Percentiles rank a stretch among this genome's conserved stretches.
phyloP scores from a whole-genome alignment of 2,113 vertebrate species.

The Zeus faber region DNA sequence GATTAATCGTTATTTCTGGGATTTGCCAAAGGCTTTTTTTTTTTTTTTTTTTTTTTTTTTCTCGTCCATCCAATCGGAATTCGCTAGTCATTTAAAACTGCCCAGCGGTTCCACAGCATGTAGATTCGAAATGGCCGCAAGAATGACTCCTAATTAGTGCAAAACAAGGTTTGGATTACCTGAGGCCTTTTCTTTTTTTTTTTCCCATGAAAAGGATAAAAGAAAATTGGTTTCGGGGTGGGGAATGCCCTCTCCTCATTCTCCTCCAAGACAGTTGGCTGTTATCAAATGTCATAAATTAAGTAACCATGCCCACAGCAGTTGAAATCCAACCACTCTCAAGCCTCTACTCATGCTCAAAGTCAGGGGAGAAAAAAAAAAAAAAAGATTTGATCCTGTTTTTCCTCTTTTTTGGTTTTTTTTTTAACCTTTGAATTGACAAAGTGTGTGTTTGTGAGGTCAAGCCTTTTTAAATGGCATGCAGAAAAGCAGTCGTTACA shows the following conservation, averaged over 20 bases:
- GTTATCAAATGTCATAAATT: conserved; percentile 27
- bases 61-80: conserved; percentile 35
- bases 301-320: conserved; percentile 56
- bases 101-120: conserved; percentile 29
- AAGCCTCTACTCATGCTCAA: conserved; percentile 59
- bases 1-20: no score
- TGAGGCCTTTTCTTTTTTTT: conserved; percentile 10
- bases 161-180: conserved; percentile 24
- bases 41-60: no score
- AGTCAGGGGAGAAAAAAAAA: conserved; percentile 27
- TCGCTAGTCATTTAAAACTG: conserved; percentile 12
- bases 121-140: conserved; percentile 34
- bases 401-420: conserved; percentile 19
- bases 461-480: conserved; percentile 59
- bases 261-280: conserved; percentile 67
- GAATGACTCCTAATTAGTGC: conserved; percentile 41
- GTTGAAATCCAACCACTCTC: conserved; percentile 36
- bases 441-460: conserved; percentile 43
- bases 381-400: neutral
- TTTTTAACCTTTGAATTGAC: conserved; percentile 26
- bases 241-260: conserved; percentile 9
- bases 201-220: conserved; percentile 18
- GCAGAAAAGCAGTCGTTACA: conserved; percentile 67
- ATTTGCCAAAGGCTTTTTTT: conserved; percentile 22
- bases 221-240: neutral